These are phyloP conservation scores for Amphimedon queenslandica DNA, from an alignment of 37 sponge, comb jelly and placozoan genomes.

Conservation along the genomic window DNA sequence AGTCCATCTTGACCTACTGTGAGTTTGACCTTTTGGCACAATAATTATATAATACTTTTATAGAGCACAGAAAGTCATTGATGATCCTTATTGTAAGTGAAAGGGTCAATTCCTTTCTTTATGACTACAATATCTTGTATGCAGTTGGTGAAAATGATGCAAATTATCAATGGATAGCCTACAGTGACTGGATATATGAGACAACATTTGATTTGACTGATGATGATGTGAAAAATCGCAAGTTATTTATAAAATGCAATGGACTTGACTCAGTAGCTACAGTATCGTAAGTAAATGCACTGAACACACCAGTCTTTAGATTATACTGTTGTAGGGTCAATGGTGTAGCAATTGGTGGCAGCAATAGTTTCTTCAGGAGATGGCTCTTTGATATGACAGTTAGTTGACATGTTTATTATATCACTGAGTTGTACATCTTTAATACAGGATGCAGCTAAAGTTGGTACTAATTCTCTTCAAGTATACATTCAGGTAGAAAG, in stretches of 20 bases:
- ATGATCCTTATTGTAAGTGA: slow-evolving; percentile 84
- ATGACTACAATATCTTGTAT: too few species aligned
- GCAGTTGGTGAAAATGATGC: slow-evolving; percentile 71
- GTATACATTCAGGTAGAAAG: too few species aligned
- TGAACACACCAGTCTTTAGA: too few species aligned
- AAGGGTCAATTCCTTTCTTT: too few species aligned
- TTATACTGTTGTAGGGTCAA: too few species aligned
- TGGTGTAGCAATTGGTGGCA: slow-evolving; percentile 28
- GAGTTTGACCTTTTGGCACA: slow-evolving; percentile 12
- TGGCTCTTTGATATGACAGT: slow-evolving; percentile 72
- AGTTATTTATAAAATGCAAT: slow-evolving; percentile 58
- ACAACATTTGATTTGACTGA: slow-evolving; percentile 11
- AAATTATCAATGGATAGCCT: slow-evolving; percentile 65
- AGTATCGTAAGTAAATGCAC: slow-evolving; percentile 54
- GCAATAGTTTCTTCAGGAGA: slow-evolving; percentile 46
- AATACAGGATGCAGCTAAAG: too few species aligned
- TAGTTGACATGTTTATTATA: too few species aligned
- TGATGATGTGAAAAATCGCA: slow-evolving; percentile 6
- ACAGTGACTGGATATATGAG: slow-evolving; percentile 61
- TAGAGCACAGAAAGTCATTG: slow-evolving; percentile 57
- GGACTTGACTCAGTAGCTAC: slow-evolving; percentile 80
- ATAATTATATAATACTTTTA: neutral
- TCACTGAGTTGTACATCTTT: too few species aligned
- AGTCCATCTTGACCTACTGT: slow-evolving; percentile 76
- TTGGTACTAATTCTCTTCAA: too few species aligned